Evolutionary conservation across 2,888 invertebrate species (phyloP), one percentile per base, ranked within the genome.

Genomic region (Drosophila koepferae): DNA sequence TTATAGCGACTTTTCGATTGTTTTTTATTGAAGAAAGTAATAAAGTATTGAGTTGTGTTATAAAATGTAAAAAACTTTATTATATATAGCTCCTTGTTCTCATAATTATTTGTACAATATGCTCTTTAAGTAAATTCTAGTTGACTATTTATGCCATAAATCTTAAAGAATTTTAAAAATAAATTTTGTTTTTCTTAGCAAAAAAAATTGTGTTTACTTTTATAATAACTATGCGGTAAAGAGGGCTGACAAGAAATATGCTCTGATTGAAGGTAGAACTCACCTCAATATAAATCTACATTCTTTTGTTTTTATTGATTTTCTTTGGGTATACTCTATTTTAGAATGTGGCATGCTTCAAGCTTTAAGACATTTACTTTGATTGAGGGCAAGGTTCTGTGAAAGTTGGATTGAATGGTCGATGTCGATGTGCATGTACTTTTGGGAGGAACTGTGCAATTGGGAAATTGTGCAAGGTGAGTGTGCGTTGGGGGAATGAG

Each of bases 101-200:
- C 89, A 83, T 88, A 80, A 76, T 53, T 85, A 79, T 88, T 85
- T 85, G 85, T 85, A 85, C 89, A 85, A 71, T 88, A 86, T 80
- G 86, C 74, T 86, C 83, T 72, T 64, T 85, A 88, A 85, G 86
- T 83, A 86, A 86, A 71, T 72, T 58, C 72, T 89, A 85, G 78
- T 76, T 80, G 66, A 83, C 70, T 88, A 89, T 81, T 83, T 88
- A 88, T 85, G 79, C 84, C 78, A 81, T 78, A 73, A 74, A 65
- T 60, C 66, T 67, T 66, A 54, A 65, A 72, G 40, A 28, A 41
- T 60, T 75, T 78, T 53, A 54, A 66, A 72, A 85, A 86, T 86
- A 85, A 85, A 84, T 62, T 62, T 72, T 74, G 70, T 79, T 81
- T 80, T 74, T 74, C 74, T 63, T 72, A 66, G 64, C 66, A 73